phyloP scores from a whole-genome alignment of 1,140 invertebrate genomes.

The Drosophila tani region DNA sequence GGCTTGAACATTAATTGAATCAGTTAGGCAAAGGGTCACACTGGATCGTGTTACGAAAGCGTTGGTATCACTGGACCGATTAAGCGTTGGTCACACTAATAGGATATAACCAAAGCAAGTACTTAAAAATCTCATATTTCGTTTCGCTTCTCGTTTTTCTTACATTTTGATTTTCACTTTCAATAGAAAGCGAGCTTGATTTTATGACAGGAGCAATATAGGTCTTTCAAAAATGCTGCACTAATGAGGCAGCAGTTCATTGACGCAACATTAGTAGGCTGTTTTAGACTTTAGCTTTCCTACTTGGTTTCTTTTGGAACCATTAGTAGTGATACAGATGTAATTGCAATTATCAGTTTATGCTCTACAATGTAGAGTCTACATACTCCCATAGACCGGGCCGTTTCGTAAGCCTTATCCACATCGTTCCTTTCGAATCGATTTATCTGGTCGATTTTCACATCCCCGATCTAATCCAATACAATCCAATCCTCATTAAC shows the following conservation, averaged over 20 bases:
- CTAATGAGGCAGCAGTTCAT: too few relatives aligned
- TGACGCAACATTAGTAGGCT: neutral
- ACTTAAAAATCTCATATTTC: too few relatives aligned
- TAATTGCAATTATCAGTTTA: neutral
- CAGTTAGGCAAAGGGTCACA: too few relatives aligned
- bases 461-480: conserved; percentile 17
- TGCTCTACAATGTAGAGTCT: too few relatives aligned
- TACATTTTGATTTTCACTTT: conserved; percentile 4
- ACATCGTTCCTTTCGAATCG: conserved; percentile 13
- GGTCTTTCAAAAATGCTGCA: too few relatives aligned
- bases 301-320: neutral
- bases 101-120: too few relatives aligned
- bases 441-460: conserved; percentile 38
- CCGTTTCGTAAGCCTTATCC: neutral
- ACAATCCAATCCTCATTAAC: conserved; percentile 60
- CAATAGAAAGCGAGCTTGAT: neutral
- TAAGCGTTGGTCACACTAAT: too few relatives aligned
- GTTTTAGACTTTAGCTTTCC: neutral
- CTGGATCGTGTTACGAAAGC: too few relatives aligned
- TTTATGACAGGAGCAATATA: too few relatives aligned
- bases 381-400: neutral
- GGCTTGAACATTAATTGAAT: too few relatives aligned
- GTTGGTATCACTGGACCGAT: too few relatives aligned
- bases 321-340: neutral
- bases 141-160: neutral